phyloP scores from a whole-genome alignment of 2,113 vertebrate genomes.

The Hystrix brachyura region DNA sequence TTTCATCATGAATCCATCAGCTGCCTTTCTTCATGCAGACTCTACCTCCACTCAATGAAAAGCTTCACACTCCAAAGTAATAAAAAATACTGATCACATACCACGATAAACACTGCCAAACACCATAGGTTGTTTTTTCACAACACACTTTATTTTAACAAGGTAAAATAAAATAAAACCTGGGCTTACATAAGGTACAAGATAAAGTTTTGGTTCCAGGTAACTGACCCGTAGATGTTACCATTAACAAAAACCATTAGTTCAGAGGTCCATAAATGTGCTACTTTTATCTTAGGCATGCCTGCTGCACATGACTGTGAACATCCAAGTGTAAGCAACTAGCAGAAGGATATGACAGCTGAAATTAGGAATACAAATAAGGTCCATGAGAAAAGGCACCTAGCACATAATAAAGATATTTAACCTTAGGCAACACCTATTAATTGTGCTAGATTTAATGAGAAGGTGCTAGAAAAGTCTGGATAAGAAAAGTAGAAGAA shows the following conservation, averaged over 20 bases:
- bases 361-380: neutral
- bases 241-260: neutral
- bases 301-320: neutral
- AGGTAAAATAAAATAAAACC: conserved; percentile 17
- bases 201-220: neutral
- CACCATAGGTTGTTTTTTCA: neutral
- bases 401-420: neutral
- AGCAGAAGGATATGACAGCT: neutral
- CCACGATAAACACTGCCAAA: neutral
- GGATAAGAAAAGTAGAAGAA: neutral
- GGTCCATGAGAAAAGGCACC: neutral
- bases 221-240: neutral
- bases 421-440: neutral
- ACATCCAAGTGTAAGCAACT: neutral
- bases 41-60: neutral
- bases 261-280: neutral
- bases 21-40: neutral
- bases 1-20: neutral
- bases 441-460: neutral
- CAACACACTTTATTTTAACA: neutral
- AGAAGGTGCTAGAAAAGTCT: neutral
- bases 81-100: neutral
- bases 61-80: conserved; percentile 18
- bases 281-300: neutral
- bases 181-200: neutral